These are phyloP conservation scores for Biston betularia DNA, from an alignment of 2,888 invertebrate species.

Conservation along the genomic window DNA sequence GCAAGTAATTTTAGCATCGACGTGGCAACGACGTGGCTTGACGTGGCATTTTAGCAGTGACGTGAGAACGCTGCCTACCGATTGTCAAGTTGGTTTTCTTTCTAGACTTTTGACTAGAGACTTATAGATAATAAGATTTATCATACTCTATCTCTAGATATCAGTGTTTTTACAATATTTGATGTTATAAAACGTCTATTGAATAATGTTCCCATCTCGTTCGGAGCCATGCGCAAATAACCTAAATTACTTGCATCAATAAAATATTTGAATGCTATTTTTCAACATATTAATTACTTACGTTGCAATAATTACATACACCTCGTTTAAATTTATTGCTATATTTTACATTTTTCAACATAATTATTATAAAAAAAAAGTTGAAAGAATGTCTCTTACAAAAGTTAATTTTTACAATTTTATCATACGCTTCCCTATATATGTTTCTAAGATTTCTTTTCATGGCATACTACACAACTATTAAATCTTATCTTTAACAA, in stretches of 20 bases:
- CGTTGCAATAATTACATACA: constrained; percentile 38
- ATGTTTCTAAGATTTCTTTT: constrained; percentile 60
- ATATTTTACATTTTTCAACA: constrained; percentile 43
- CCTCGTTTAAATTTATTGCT: constrained; percentile 42
- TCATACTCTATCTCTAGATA: too few relatives aligned
- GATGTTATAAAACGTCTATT: too few relatives aligned
- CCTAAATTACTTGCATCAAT: constrained; percentile 40
- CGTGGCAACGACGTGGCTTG: not conserved
- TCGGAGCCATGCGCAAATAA: not conserved
- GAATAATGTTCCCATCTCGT: too few relatives aligned
- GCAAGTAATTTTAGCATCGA: constrained; percentile 21
- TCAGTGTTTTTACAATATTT: too few relatives aligned
- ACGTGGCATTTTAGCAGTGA: too few relatives aligned
- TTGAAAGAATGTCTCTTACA: constrained; percentile 60
- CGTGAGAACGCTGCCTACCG: not conserved
- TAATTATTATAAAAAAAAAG: constrained; percentile 40
- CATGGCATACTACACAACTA: constrained; percentile 14
- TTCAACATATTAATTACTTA: constrained; percentile 34
- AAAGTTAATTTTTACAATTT: constrained; percentile 66
- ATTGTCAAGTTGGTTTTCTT: not conserved
- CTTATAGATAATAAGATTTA: too few relatives aligned
- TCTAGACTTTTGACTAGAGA: too few relatives aligned
- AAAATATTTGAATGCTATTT: constrained; percentile 28
- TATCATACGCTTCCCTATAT: constrained; percentile 63
- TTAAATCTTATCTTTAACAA: not conserved